A percentile compares a stretch with the other conserved stretches of the same genome.
Evolutionary conservation across 2,888 invertebrate genomes (phyloP).

Genomic region (Clistopyga incitator): DNA sequence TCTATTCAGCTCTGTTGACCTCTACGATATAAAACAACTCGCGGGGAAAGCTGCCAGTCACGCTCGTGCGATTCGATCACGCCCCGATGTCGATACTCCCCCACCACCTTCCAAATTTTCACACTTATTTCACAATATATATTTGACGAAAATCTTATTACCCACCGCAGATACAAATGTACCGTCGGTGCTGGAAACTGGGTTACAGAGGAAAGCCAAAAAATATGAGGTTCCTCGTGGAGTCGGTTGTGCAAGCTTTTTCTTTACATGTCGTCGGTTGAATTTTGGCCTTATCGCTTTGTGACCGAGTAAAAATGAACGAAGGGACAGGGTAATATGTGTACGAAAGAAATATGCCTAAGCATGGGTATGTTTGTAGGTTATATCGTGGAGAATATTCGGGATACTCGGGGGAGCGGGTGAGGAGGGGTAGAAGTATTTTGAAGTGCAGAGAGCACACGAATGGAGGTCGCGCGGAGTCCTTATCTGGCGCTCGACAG

Average conservation of each 20-base stretch:
- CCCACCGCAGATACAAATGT: too few relatives aligned
- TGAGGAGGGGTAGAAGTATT: background rate
- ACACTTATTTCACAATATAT: too few relatives aligned
- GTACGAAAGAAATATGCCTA: constrained; percentile 57
- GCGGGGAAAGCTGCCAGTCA: constrained; percentile 46
- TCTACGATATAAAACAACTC: constrained; percentile 1
- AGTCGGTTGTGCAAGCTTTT: background rate
- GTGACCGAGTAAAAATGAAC: constrained; percentile 57
- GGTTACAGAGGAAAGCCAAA: too few relatives aligned
- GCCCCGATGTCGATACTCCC: constrained; percentile 24
- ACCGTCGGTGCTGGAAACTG: too few relatives aligned
- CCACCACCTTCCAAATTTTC: too few relatives aligned
- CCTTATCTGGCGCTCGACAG: constrained; percentile 65
- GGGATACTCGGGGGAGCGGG: constrained; percentile 42
- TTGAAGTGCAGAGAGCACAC: constrained; percentile 20
- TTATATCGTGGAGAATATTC: constrained; percentile 66
- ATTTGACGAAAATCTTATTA: too few relatives aligned
- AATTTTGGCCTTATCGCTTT: constrained; percentile 54
- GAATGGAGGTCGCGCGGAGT: constrained; percentile 61
- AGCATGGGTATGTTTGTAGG: constrained; percentile 55
- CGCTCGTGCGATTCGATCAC: constrained; percentile 54
- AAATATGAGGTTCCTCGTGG: too few relatives aligned
- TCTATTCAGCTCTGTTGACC: constrained; percentile 25
- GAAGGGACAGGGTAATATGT: constrained; percentile 54
- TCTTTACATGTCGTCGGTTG: constrained; percentile 7